Conservation (phyloP, 2,888 invertebrate genomes). For the Chymomyza procnemis region DNA sequence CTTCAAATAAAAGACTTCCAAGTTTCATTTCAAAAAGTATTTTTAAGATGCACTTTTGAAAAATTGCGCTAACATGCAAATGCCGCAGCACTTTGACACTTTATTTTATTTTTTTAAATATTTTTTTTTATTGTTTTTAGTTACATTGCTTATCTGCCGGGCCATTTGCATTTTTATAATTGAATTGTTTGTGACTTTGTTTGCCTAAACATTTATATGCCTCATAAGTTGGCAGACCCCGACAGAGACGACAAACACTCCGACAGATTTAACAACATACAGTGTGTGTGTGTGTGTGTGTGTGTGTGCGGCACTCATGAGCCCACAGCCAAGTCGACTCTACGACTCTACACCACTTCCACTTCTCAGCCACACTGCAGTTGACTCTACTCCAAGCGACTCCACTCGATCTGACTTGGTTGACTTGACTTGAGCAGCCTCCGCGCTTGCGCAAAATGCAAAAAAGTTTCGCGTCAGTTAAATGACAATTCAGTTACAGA, state of each 20-base stretch:
- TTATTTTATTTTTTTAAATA: neutral
- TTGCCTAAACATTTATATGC: constrained; percentile 75
- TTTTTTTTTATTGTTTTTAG: neutral
- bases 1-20: too few relatives aligned
- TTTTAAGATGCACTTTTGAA: neutral
- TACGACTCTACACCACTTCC: neutral
- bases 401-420: constrained; percentile 1
- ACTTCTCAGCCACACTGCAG: neutral
- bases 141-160: constrained; percentile 35
- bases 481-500: constrained; percentile 12
- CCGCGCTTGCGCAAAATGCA: constrained; percentile 11
- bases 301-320: constrained; percentile 32
- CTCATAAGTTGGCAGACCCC: constrained; percentile 54
- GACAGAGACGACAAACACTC: constrained; percentile 13
- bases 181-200: constrained; percentile 71
- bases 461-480: constrained; percentile 4
- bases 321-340: constrained; percentile 4
- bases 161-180: constrained; percentile 71
- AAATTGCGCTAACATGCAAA: neutral
- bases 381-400: neutral
- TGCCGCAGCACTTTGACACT: neutral
- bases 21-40: neutral
- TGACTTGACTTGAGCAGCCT: constrained; percentile 14
- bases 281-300: constrained; percentile 27
- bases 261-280: constrained; percentile 24